Percentiles rank a stretch among this genome's conserved stretches.
These are phyloP conservation scores for Otis tarda DNA, from an alignment of 2,113 vertebrate species.

Conservation along the genomic window DNA sequence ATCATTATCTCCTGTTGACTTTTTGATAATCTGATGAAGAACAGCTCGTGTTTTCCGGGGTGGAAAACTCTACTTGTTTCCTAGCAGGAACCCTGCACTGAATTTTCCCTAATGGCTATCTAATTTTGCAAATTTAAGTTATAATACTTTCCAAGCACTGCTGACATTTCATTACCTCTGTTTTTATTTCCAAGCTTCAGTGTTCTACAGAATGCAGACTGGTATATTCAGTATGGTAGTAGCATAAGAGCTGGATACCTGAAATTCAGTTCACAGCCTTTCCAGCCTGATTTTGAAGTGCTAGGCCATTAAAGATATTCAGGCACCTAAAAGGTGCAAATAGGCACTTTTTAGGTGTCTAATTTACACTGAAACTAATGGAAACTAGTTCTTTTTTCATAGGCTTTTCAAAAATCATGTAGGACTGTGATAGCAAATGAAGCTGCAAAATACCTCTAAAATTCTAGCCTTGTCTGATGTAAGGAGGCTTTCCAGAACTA, in stretches of 20 bases:
- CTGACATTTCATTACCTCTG: background rate
- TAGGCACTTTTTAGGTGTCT: background rate
- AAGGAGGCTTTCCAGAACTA: background rate
- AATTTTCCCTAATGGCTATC: background rate
- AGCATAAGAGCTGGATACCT: background rate
- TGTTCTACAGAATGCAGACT: background rate
- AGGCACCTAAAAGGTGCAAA: background rate
- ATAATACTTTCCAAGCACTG: background rate
- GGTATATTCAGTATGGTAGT: background rate
- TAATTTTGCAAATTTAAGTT: background rate
- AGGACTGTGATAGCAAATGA: background rate
- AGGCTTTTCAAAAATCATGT: background rate
- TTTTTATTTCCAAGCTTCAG: background rate
- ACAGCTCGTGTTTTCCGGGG: background rate
- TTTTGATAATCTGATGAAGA: slow-evolving; percentile 8
- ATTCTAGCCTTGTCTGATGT: background rate
- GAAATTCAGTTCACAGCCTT: background rate
- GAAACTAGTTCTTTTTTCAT: background rate
- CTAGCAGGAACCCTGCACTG: background rate
- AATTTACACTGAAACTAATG: background rate
- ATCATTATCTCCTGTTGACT: slow-evolving; percentile 42
- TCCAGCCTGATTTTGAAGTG: background rate
- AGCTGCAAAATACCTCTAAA: background rate
- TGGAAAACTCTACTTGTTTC: background rate
- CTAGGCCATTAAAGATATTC: background rate